A percentile compares a stretch with the other conserved stretches of the same genome.
Evolutionary conservation across 1,140 invertebrate genomes (phyloP).

Genomic region (Heliconius himera): DNA sequence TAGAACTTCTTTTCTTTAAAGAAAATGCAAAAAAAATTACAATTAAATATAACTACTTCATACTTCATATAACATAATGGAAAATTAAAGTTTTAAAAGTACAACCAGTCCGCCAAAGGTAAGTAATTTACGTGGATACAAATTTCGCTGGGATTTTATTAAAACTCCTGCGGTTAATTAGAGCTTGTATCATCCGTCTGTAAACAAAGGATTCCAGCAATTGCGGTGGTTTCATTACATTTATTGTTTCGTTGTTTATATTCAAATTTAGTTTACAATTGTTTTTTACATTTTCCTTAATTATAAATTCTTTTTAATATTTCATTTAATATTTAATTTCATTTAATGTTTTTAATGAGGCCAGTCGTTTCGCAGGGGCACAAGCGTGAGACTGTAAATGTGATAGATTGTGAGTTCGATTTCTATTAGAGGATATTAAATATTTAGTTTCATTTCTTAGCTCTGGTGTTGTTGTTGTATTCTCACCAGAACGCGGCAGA

Average conservation of each 20-base stretch:
- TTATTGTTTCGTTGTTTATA: conserved; percentile 17
- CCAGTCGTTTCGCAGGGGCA: too few relatives aligned
- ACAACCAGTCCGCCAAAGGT: conserved; percentile 9
- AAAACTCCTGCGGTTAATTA: conserved; percentile 28
- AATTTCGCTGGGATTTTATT: conserved; percentile 25
- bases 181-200: conserved; percentile 20
- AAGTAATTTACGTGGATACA: conserved; percentile 19
- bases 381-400: too few relatives aligned
- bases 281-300: not conserved
- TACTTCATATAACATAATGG: not conserved
- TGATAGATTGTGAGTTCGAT: too few relatives aligned
- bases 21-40: too few relatives aligned
- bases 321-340: too few relatives aligned
- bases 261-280: conserved; percentile 16
- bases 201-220: conserved; percentile 21
- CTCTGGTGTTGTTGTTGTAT: too few relatives aligned
- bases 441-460: too few relatives aligned
- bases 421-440: too few relatives aligned
- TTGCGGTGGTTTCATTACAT: conserved; percentile 25
- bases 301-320: not conserved
- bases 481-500: too few relatives aligned
- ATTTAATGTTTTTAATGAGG: not conserved
- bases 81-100: conserved; percentile 11
- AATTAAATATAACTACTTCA: too few relatives aligned
- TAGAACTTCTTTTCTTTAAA: too few relatives aligned